Base-by-base conservation (phyloP, 2,888 invertebrate genomes). In the Phlogophora meticulosa region DNA sequence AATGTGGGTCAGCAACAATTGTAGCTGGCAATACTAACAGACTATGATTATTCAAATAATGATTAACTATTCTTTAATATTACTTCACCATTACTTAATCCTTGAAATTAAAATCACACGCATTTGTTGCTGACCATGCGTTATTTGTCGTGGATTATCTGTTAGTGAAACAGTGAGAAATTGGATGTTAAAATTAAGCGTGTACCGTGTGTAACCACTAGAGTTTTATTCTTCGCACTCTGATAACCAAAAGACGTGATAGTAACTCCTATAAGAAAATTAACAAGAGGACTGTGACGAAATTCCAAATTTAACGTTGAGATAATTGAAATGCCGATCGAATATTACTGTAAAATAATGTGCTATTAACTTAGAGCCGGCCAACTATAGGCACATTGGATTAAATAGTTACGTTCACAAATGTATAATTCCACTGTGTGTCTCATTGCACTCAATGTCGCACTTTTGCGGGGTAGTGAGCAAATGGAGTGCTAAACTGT, bases 41-140 rank as follows among this genome's bases (percentile, higher is more conserved):
- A 32, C 43, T 20, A 52, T 63, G 13, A 60, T 40, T 61, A 61
- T 24, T 48, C 36, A 3, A 28, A 42, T 36, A 43, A 11, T 68
- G 49, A 51, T n/a, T 60, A 61, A 51, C 17, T 3, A 10, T 13
- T n/a, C 34, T 45, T 13, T 36, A 48, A 58, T 7, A 46, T 46
- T 58, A 58, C 5, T 40, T 28, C 32, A 40, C 17, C 5, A 32
- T 20, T 43, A 57, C 15, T 5, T 36, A 38, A 36, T 59, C 36
- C 13, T 7, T 15, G 36, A 13, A 22, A 63, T 15, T 48, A 9
- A 28, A 36, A 13, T 15, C 38, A 38, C 22, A 17, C 42, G 55
- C 42, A 64, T 70, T 72, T 78, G 69, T 74, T 71, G 81, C 61
- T 72, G 73, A 58, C 55, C 17, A 24, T 74, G 71, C 63, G 66